Evolutionary conservation across 2,113 vertebrate genomes (phyloP).

Genomic region (Ochotona curzoniae): DNA sequence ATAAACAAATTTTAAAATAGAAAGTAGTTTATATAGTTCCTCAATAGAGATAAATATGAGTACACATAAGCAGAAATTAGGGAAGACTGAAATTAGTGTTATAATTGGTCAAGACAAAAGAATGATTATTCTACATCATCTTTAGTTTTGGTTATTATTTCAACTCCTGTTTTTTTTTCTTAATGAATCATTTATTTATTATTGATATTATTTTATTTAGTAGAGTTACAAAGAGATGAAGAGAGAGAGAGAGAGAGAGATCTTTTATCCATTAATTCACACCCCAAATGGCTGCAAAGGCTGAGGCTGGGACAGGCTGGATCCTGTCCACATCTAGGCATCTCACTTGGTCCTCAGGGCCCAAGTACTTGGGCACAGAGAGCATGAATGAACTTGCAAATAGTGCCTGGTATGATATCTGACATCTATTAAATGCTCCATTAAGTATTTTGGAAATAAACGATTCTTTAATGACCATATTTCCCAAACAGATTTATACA

Average conservation of each 20-base stretch:
- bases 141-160: not conserved
- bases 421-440: not conserved
- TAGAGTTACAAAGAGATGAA: too few species aligned
- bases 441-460: not conserved
- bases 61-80: not conserved
- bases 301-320: too few species aligned
- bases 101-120: not conserved
- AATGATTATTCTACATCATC: not conserved
- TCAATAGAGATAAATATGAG: not conserved
- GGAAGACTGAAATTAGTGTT: not conserved
- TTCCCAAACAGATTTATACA: not conserved
- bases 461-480: not conserved
- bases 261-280: too few species aligned
- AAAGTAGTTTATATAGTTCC: not conserved
- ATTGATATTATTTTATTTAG: too few species aligned
- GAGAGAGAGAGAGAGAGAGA: too few species aligned
- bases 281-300: too few species aligned
- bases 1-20: too few species aligned
- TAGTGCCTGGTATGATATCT: not conserved
- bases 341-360: not conserved
- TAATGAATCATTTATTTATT: too few species aligned
- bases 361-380: too few species aligned
- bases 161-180: too few species aligned
- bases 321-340: too few species aligned
- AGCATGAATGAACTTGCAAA: not conserved